These are phyloP conservation scores for Teleogryllus occipitalis DNA, from an alignment of 1,140 invertebrate species.

Conservation along the genomic window DNA sequence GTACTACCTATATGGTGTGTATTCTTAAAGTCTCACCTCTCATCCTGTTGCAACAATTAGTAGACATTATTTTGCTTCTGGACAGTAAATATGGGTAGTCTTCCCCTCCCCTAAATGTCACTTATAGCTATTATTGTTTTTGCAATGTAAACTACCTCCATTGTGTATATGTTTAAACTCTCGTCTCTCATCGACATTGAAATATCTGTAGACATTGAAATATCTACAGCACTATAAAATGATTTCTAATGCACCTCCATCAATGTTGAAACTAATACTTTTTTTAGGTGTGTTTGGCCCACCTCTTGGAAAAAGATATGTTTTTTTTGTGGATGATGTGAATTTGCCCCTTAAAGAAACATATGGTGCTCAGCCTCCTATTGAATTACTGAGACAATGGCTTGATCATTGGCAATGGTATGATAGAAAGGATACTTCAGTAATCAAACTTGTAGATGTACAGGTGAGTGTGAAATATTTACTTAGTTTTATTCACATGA, in stretches of 20 bases:
- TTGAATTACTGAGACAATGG: conserved; percentile 83
- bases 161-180: background rate
- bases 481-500: no score
- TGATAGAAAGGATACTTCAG: conserved; percentile 76
- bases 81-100: no score
- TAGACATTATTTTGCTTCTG: no score
- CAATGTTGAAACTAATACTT: background rate
- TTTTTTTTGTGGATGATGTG: conserved; percentile 90
- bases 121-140: background rate
- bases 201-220: no score
- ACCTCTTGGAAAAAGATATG: conserved; percentile 77
- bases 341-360: conserved; percentile 83
- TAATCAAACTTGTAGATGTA: conserved; percentile 81
- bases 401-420: conserved; percentile 86
- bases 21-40: no score
- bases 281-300: conserved; percentile 76
- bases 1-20: no score
- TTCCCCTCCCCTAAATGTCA: background rate
- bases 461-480: conserved; percentile 43
- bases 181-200: background rate
- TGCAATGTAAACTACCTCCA: background rate
- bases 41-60: no score
- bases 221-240: no score
- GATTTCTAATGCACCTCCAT: no score
- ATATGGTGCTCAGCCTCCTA: conserved; percentile 86